Base-by-base conservation (phyloP, 1,140 invertebrate species). In the Triops longicaudatus region DNA sequence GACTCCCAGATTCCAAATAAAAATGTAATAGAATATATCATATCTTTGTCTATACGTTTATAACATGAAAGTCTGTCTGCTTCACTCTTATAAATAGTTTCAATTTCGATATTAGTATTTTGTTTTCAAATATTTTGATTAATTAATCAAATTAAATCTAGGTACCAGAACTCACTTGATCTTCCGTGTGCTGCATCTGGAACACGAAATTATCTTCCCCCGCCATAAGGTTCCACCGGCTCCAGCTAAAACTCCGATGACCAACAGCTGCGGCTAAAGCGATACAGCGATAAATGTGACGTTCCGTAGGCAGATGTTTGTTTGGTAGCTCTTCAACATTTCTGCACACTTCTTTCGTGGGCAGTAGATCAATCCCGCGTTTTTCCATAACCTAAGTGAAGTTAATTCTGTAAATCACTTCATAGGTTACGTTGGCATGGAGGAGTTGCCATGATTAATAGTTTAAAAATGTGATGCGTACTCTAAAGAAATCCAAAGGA, bases 161-260 rank as follows among this genome's bases (percentile, higher is more conserved):
- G n/a, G 31, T 37, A 37, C 7, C 31, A 2, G 7, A 37, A 37
- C 31, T 72, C 28, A 73, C 73, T 73, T 73, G 37, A 3, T 73
- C 73, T 44, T 78, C 78, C 1, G 74, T 31, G n/a, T 28, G 42
- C 44, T 78, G 78, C 50, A 73, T 42, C 28, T 78, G 78, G 31
- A 78, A 73, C 12, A 78, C 75, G n/a, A 77, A 76, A 44, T 73
- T 76, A 14, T 44, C 63, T 1, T 73, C 73, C 12, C 78, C 78
- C n/a, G 78, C 78, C 31, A 43, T 73, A 37, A 63, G 42, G 17
- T 78, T 78, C 78, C 78, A 78, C 0, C 78, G 74, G 42, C 44
- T 72, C 63, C 74, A 76, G 9, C 37, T 10, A 41, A 78, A 78
- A 17, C 63, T 72, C 17, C 73, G 76, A 11, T 73, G 63, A 22